Evolutionary conservation across 2,113 vertebrate species (phyloP).

Genomic region (Epinephelus fuscoguttatus): DNA sequence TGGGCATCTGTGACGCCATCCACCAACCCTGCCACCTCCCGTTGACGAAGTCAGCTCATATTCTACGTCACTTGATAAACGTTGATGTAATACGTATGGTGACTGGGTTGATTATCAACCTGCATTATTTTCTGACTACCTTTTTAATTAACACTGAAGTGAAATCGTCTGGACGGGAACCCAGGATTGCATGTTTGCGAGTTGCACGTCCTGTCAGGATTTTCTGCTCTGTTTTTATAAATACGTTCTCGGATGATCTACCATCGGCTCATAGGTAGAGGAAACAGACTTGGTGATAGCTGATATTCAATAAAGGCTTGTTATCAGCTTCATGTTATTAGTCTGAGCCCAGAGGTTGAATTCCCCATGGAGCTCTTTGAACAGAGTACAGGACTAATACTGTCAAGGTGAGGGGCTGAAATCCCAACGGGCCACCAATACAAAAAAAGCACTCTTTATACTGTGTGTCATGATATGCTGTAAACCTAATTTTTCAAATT

Average conservation of each 20-base stretch:
- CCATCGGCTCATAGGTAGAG: not conserved
- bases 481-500: not conserved
- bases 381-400: constrained; percentile 27
- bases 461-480: constrained; percentile 5
- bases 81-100: no score
- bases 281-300: not conserved
- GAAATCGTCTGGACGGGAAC: no score
- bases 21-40: no score
- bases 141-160: no score
- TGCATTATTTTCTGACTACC: no score
- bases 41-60: no score
- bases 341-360: constrained; percentile 14
- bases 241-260: not conserved
- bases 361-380: constrained; percentile 15
- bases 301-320: constrained; percentile 26
- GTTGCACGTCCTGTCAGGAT: not conserved
- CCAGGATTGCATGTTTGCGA: no score
- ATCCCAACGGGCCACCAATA: constrained; percentile 11
- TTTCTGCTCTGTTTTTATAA: not conserved
- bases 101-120: no score
- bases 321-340: constrained; percentile 38
- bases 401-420: constrained; percentile 14
- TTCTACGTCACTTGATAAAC: no score
- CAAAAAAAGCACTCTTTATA: not conserved
- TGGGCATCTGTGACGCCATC: no score